Conservation (phyloP, 1,140 invertebrate species). For the Eriosoma lanigerum region DNA sequence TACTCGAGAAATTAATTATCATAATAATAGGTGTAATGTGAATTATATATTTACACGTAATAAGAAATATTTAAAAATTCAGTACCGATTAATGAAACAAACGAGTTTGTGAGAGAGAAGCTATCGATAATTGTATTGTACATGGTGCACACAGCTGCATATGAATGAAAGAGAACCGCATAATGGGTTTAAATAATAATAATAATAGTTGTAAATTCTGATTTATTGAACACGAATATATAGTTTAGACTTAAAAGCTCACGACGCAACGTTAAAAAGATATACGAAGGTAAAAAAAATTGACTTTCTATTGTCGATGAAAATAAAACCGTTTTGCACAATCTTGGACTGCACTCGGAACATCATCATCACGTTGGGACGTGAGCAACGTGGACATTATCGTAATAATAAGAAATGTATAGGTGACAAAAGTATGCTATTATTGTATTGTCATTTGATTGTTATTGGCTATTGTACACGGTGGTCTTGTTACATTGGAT, state of each 20-base stretch:
- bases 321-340: not conserved
- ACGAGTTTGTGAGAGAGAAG: not conserved
- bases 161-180: not conserved
- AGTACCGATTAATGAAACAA: not conserved
- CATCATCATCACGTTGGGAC: conserved; percentile 1
- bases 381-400: not conserved
- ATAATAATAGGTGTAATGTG: too few relatives aligned
- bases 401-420: not conserved
- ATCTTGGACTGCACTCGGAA: not conserved
- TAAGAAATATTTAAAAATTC: not conserved
- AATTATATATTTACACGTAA: too few relatives aligned
- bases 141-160: not conserved
- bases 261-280: not conserved
- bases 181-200: too few relatives aligned
- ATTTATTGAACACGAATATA: conserved; percentile 36
- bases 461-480: conserved; percentile 14
- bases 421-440: conserved; percentile 36
- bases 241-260: conserved; percentile 31
- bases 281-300: conserved; percentile 7
- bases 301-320: not conserved
- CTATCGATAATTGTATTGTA: not conserved
- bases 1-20: too few relatives aligned
- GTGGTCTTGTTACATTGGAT: not conserved
- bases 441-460: conserved; percentile 11
- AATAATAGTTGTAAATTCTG: not conserved